Evolutionary conservation across 2,113 vertebrate species (phyloP).

Genomic region (Periophthalmodon schlosseri): DNA sequence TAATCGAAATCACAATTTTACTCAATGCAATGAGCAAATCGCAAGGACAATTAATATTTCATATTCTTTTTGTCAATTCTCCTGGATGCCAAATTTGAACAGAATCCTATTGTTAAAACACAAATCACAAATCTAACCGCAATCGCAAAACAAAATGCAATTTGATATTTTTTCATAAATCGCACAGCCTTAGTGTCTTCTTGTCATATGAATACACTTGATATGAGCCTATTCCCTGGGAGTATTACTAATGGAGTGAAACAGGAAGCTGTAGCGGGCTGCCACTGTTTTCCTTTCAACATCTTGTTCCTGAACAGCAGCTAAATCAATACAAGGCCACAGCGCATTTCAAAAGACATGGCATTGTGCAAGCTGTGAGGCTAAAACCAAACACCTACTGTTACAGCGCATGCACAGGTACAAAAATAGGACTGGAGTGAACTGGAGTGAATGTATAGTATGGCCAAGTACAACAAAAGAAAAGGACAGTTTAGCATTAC

Average conservation of each 20-base stretch:
- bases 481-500: no score
- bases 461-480: no score
- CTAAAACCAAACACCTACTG: conserved; percentile 2
- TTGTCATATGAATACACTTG: neutral
- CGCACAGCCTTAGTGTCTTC: neutral
- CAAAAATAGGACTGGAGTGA: neutral
- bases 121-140: no score
- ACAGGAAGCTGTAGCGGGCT: conserved; percentile 48
- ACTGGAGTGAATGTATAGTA: no score
- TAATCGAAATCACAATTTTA: no score
- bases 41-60: no score
- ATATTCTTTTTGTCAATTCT: no score
- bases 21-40: no score
- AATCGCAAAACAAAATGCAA: no score
- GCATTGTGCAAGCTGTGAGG: neutral
- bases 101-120: no score
- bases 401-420: neutral
- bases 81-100: no score
- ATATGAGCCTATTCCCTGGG: neutral
- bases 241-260: conserved; percentile 23
- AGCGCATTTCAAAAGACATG: neutral
- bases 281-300: conserved; percentile 30
- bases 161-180: neutral
- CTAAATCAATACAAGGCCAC: conserved; percentile 6
- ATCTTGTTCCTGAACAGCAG: conserved; percentile 27